Percentiles rank a stretch among this genome's conserved stretches.
These are phyloP conservation scores for Grallaria varia DNA, from an alignment of 2,113 vertebrate genomes.

Conservation along the genomic window DNA sequence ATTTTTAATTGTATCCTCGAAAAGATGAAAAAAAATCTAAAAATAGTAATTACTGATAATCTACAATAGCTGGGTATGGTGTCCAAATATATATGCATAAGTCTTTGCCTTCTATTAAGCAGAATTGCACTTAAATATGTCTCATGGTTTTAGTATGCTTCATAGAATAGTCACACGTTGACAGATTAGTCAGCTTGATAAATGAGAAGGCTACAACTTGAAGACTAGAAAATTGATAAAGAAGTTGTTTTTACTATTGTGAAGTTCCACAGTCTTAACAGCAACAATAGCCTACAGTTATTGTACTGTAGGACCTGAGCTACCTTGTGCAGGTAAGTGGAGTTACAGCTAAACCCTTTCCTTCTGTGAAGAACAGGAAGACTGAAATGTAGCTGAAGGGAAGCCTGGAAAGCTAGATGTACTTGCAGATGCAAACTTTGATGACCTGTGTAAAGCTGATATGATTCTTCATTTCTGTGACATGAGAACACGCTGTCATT, in stretches of 20 bases:
- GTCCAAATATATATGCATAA: neutral
- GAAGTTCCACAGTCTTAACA: neutral
- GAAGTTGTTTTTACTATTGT: neutral
- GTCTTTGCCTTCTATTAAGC: neutral
- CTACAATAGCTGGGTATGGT: neutral
- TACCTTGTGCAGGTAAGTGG: neutral
- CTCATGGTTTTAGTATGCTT: neutral
- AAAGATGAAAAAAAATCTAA: neutral
- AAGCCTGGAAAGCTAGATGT: neutral
- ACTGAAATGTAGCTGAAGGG: neutral
- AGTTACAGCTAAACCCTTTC: neutral
- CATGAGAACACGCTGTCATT: too few relatives aligned
- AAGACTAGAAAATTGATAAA: neutral
- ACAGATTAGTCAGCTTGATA: neutral
- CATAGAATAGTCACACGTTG: neutral
- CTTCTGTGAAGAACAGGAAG: neutral
- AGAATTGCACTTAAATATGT: neutral
- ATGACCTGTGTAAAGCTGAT: neutral
- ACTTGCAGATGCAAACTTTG: neutral
- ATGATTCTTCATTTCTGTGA: neutral
- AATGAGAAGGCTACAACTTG: neutral
- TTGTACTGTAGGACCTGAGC: too few relatives aligned
- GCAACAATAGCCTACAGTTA: neutral
- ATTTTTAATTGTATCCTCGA: neutral
- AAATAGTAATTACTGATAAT: neutral